These are phyloP conservation scores for Lepus townsendii DNA, from an alignment of 2,797 vertebrate species.

Conservation along the genomic window DNA sequence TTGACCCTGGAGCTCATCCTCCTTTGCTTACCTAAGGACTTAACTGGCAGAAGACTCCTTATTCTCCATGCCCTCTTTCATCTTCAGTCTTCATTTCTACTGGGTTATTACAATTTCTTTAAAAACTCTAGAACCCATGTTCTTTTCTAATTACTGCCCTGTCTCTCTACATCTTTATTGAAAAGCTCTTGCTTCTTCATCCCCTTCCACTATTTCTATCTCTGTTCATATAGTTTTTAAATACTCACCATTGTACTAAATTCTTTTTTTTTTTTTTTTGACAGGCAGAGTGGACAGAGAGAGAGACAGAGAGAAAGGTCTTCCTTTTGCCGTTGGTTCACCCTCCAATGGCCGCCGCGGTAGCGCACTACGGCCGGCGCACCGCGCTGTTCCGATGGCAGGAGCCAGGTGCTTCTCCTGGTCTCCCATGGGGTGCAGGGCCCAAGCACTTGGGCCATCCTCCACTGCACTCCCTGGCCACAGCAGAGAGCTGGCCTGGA, in stretches of 20 bases:
- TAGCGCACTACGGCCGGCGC: too few species aligned
- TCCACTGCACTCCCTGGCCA: too few species aligned
- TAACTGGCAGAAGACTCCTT: background rate
- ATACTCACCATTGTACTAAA: background rate
- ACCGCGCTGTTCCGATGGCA: too few species aligned
- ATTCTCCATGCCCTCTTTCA: background rate
- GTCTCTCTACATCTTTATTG: background rate
- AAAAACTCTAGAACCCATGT: background rate
- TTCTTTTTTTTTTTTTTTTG: background rate
- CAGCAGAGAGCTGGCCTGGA: too few species aligned
- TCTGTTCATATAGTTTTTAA: background rate
- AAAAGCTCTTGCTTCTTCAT: background rate
- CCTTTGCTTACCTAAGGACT: background rate
- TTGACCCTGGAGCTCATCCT: background rate
- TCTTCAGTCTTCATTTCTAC: background rate
- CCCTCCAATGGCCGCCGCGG: too few species aligned
- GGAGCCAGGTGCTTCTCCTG: too few species aligned
- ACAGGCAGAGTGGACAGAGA: too few species aligned
- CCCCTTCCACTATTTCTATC: background rate
- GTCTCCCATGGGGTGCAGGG: too few species aligned
- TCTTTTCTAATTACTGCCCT: background rate
- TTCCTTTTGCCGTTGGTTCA: too few species aligned
- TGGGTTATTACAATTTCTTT: conserved; percentile 25
- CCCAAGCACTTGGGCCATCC: too few species aligned
- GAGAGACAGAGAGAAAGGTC: too few species aligned